These are phyloP conservation scores for Scolanthus callimorphus DNA, from an alignment of 92 coral and sea anemone genomes.

Conservation along the genomic window DNA sequence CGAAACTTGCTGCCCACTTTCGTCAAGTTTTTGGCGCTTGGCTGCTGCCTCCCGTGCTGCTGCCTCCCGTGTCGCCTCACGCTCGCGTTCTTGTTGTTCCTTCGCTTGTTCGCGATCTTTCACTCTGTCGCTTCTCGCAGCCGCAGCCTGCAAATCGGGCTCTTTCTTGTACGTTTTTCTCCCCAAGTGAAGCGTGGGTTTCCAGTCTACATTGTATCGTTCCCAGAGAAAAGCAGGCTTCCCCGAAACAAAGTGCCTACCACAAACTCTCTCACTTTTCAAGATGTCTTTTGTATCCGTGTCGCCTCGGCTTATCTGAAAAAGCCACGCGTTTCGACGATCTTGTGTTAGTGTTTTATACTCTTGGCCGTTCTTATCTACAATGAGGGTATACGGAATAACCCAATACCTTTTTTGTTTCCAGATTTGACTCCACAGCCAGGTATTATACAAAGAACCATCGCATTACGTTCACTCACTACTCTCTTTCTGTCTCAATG, in stretches of 20 bases:
- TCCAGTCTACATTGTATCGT: conserved; percentile 34
- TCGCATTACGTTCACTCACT: conserved; percentile 11
- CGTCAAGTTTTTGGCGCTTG: conserved; percentile 1
- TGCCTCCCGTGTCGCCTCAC: conserved; percentile 8
- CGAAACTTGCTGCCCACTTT: neutral
- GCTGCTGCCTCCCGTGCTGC: conserved; percentile 32
- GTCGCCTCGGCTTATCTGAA: conserved; percentile 42
- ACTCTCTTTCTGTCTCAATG: neutral
- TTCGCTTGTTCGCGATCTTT: conserved; percentile 24
- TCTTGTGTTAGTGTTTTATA: conserved; percentile 28
- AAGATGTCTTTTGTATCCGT: conserved; percentile 32
- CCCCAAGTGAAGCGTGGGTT: conserved; percentile 23
- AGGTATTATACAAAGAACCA: conserved; percentile 33
- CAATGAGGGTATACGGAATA: conserved; percentile 25
- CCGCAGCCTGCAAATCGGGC: conserved; percentile 9
- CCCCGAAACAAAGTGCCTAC: conserved; percentile 38
- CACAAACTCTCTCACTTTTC: conserved; percentile 33
- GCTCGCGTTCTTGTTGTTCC: conserved; percentile 19
- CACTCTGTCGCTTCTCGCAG: conserved; percentile 34
- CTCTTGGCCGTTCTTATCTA: conserved; percentile 50
- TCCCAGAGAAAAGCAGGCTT: conserved; percentile 37
- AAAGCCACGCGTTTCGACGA: conserved; percentile 30
- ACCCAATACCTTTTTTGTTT: conserved; percentile 4
- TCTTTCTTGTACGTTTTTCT: conserved; percentile 23
- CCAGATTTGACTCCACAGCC: conserved; percentile 21